Percentiles rank a stretch among this genome's conserved stretches.
Evolutionary conservation across 1,140 invertebrate species (phyloP).

Genomic region (Oppia nitens): DNA sequence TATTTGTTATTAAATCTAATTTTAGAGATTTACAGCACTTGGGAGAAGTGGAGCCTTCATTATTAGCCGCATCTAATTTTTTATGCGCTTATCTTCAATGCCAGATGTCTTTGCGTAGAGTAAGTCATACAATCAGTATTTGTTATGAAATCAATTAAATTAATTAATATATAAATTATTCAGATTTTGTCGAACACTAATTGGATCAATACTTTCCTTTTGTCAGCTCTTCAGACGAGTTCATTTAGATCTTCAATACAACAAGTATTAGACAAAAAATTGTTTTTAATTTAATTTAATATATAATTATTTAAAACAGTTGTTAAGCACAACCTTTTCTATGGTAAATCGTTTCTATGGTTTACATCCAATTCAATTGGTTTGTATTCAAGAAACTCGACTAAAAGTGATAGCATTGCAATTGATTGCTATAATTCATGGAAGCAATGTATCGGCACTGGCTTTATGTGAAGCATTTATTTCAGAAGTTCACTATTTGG

Average conservation of each 20-base stretch:
- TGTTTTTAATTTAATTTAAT: slow-evolving; percentile 4
- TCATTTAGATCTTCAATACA: slow-evolving; percentile 20
- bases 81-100: slow-evolving; percentile 55
- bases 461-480: slow-evolving; percentile 44
- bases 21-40: slow-evolving; percentile 35
- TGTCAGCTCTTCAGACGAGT: slow-evolving; percentile 19
- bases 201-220: slow-evolving; percentile 22
- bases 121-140: slow-evolving; percentile 19
- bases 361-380: slow-evolving; percentile 49
- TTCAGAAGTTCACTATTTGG: slow-evolving; percentile 38
- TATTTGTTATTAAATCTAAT: slow-evolving; percentile 1
- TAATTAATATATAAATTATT: not conserved
- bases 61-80: slow-evolving; percentile 69
- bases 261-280: slow-evolving; percentile 10
- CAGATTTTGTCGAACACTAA: slow-evolving; percentile 23
- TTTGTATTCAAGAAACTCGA: slow-evolving; percentile 61
- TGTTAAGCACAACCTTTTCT: slow-evolving; percentile 44
- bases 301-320: slow-evolving; percentile 1
- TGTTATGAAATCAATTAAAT: slow-evolving; percentile 3
- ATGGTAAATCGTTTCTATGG: slow-evolving; percentile 68
- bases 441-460: slow-evolving; percentile 40
- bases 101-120: slow-evolving; percentile 31
- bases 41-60: slow-evolving; percentile 63
- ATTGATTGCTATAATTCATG: slow-evolving; percentile 50
- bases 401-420: slow-evolving; percentile 65